These are phyloP conservation scores for Neosilurus hyrtlii DNA, from an alignment of 2,797 vertebrate genomes.

Conservation along the genomic window DNA sequence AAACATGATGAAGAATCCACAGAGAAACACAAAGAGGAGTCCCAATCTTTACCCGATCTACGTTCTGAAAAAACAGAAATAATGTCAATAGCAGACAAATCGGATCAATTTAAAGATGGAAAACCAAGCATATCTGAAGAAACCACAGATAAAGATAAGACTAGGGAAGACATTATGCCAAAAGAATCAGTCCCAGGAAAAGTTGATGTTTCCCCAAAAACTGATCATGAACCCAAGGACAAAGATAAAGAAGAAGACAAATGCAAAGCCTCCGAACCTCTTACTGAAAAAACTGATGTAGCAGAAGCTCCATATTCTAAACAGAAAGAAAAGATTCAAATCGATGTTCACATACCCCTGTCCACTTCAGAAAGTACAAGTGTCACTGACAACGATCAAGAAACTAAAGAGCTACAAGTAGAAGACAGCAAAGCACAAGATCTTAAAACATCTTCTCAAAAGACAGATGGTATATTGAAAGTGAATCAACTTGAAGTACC, in stretches of 20 bases:
- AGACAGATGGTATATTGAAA: conserved; percentile 11
- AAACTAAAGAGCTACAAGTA: conserved; percentile 24
- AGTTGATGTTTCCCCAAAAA: conserved; percentile 25
- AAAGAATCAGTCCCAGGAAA: conserved; percentile 34
- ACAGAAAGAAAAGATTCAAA: conserved; percentile 36
- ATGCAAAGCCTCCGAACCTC: neutral
- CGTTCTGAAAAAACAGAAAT: conserved; percentile 18
- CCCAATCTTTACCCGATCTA: conserved; percentile 5
- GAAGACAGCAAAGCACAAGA: conserved; percentile 15
- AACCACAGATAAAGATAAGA: conserved; percentile 10
- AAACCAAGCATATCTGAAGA: conserved; percentile 17
- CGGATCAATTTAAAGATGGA: conserved; percentile 14
- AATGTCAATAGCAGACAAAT: conserved; percentile 9
- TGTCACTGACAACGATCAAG: conserved; percentile 44
- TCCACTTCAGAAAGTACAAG: conserved; percentile 45
- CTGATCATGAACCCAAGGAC: conserved; percentile 29
- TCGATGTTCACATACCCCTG: conserved; percentile 57
- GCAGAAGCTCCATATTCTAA: conserved; percentile 11
- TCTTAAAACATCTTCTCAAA: conserved; percentile 9
- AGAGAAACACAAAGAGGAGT: conserved; percentile 30
- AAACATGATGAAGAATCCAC: conserved; percentile 35
- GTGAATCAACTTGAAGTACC: conserved; percentile 15
- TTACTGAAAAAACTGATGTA: conserved; percentile 33
- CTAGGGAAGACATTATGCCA: conserved; percentile 31
- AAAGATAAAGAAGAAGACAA: conserved; percentile 22